These are phyloP conservation scores for Connochaetes taurinus DNA, from an alignment of 2,113 vertebrate species.

Conservation along the genomic window DNA sequence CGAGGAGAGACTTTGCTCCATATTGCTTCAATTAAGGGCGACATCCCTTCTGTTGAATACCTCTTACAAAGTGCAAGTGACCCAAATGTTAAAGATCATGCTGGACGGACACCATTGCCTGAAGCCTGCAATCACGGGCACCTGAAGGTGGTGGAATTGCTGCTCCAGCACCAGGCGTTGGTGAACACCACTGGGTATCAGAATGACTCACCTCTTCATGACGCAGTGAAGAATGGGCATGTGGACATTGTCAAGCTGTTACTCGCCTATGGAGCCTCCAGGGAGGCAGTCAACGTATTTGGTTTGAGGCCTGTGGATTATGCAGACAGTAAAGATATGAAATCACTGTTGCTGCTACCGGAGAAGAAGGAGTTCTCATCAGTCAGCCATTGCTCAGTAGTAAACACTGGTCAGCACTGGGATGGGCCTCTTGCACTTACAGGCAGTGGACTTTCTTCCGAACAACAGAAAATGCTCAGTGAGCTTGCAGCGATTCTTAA, in stretches of 20 bases:
- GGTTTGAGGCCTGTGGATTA: conserved; percentile 91
- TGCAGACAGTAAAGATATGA: conserved; percentile 85
- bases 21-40: conserved; percentile 91
- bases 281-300: conserved; percentile 82
- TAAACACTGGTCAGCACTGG: conserved; percentile 58
- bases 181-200: too few species aligned
- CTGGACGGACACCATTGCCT: too few species aligned
- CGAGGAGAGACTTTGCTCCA: conserved; percentile 94
- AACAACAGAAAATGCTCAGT: conserved; percentile 81
- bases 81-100: too few species aligned
- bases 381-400: conserved; percentile 48
- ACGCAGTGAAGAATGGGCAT: too few species aligned
- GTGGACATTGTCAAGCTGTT: too few species aligned
- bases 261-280: too few species aligned
- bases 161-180: too few species aligned
- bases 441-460: conserved; percentile 82
- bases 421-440: conserved; percentile 73
- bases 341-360: conserved; percentile 82
- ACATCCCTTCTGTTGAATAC: too few species aligned
- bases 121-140: too few species aligned
- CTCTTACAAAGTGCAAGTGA: too few species aligned
- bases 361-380: conserved; percentile 64
- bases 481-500: conserved; percentile 83
- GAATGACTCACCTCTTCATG: too few species aligned
- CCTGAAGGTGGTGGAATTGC: too few species aligned